Conservation (phyloP, 1,140 invertebrate species). For the Caenorhabditis tropicalis region DNA sequence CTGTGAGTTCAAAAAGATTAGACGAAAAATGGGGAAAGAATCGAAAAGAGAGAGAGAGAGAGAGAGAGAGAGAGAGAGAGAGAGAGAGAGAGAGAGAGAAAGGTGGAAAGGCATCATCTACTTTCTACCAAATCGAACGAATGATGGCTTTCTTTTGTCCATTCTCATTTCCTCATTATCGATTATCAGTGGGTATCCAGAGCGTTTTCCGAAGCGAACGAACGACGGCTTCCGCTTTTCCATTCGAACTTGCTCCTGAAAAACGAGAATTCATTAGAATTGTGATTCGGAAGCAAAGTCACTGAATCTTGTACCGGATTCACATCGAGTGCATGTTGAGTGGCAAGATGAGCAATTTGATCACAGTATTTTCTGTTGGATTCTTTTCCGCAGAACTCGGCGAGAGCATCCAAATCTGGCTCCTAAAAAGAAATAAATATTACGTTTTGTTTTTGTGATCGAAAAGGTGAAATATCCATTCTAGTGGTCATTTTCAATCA, state of each 20-base stretch:
- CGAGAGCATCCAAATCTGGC: conserved; percentile 14
- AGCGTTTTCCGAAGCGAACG: conserved; percentile 54
- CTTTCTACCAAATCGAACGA: conserved; percentile 34
- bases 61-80: no score
- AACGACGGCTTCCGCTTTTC: conserved; percentile 56
- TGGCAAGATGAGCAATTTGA: conserved; percentile 4
- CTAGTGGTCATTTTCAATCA: no score
- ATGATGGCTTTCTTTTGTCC: conserved; percentile 39
- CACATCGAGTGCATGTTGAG: not conserved
- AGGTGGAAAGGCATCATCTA: not conserved
- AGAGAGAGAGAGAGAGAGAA: not conserved
- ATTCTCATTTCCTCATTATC: conserved; percentile 8
- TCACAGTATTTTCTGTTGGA: conserved; percentile 2
- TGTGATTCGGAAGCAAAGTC: no score
- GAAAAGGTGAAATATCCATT: no score
- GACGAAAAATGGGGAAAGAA: not conserved
- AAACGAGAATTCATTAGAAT: no score
- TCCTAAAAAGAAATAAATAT: not conserved
- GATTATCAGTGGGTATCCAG: conserved; percentile 24
- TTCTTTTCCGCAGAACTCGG: conserved; percentile 34
- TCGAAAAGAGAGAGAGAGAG: not conserved
- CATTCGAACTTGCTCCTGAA: conserved; percentile 28
- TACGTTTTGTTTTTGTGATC: not conserved
- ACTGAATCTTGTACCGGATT: no score
- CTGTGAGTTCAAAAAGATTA: not conserved